Base-by-base conservation (phyloP, 2,888 invertebrate species). In the Cosmorhoe ocellata region DNA sequence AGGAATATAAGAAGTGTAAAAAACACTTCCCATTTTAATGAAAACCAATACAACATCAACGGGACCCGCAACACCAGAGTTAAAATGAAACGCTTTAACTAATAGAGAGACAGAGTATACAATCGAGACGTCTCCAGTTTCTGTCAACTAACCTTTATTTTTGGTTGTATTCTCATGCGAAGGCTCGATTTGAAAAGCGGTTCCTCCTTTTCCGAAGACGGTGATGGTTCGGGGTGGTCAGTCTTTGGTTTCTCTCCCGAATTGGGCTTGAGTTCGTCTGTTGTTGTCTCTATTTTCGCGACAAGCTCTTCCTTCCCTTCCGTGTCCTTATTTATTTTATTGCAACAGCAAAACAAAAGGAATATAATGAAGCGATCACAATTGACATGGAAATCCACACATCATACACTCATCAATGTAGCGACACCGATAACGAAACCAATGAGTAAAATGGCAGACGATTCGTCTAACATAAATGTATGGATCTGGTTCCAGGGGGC, bases 161-260 rank as follows among this genome's bases (percentile, higher is more conserved):
- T 86, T 6, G 75, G 70, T 65, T 77, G 83, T 44, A 68, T 62
- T 74, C 81, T 85, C 60, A 87, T 64, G 50, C 84, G 84, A 22
- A 90, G 88, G 61, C 85, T 90, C 61, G 90, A 90, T 71, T 89
- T 88, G 88, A 76, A 88, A 47, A 90, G 78, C 33, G 90, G 90
- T 66, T 88, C 90, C 64, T 90, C 90, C 62, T 84, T 89, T 50
- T 90, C 90, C 10, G 81, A 75, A 28, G 74, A 65, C 28, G 84
- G 80, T 13, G 81, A 73, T 28, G 74, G 63, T 52, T 75, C 81
- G 27, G 73, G 67, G 45, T 64, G 64, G 61, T 79, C 81, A 45
- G 73, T 58, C 60, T 76, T 76, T 54, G 71, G 54, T 71, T 78
- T 81, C 61, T 79, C 81, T 56, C 72, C 78, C 52, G 75, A 73